Evolutionary conservation across 2,113 vertebrate genomes (phyloP).

Genomic region (Phodopus roborovskii): DNA sequence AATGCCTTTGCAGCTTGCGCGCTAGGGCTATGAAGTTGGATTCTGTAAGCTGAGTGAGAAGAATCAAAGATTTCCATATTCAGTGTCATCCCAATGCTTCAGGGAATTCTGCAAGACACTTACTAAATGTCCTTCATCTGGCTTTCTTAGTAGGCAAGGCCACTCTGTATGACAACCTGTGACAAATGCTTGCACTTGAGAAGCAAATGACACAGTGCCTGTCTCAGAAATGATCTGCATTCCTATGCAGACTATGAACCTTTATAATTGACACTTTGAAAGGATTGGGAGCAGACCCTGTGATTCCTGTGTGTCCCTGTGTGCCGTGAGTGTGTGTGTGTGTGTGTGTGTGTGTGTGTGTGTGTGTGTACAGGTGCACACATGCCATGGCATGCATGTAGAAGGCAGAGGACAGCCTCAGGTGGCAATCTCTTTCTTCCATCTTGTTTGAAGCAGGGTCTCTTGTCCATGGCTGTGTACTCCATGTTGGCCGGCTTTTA

Average conservation of each 20-base stretch:
- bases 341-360: neutral
- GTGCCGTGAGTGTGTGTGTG: no score
- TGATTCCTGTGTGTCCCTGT: neutral
- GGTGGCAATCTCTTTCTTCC: neutral
- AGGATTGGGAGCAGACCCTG: neutral
- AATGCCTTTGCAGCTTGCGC: neutral
- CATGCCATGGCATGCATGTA: neutral
- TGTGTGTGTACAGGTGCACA: neutral
- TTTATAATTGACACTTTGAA: neutral
- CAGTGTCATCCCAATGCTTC: neutral
- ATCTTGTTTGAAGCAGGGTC: neutral
- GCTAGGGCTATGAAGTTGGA: neutral
- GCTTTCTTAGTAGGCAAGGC: constrained; percentile 9
- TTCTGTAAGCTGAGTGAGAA: neutral
- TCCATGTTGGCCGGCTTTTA: no score
- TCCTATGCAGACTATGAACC: neutral
- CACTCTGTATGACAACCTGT: neutral
- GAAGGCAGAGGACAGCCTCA: neutral
- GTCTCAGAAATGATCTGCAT: no score
- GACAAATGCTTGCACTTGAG: neutral
- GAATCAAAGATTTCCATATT: neutral
- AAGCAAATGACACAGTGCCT: neutral
- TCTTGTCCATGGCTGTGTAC: no score
- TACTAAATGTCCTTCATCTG: neutral
- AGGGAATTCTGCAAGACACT: neutral